Conservation (phyloP, 2,113 vertebrate genomes). For the Lota lota region DNA sequence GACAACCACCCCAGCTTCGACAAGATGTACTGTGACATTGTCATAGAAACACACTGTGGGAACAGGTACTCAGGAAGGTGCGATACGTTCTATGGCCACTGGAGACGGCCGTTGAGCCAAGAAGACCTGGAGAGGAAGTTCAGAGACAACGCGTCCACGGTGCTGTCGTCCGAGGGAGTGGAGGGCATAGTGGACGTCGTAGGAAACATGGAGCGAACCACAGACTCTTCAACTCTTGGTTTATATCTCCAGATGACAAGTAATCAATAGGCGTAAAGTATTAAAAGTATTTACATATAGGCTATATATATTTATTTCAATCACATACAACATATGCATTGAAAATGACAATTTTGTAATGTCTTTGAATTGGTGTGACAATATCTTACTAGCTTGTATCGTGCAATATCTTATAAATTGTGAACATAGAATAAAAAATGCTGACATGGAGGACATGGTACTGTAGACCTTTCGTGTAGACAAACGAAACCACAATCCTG, state of each 20-base stretch:
- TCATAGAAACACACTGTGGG: constrained; percentile 59
- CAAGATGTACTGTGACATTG: constrained; percentile 81
- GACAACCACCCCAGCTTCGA: constrained; percentile 87
- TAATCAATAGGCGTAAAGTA: neutral
- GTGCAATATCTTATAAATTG: neutral
- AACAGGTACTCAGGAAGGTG: constrained; percentile 51
- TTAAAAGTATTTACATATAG: too few relatives aligned
- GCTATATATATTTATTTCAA: too few relatives aligned
- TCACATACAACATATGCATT: neutral
- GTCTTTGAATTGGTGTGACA: neutral
- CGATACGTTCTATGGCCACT: constrained; percentile 89
- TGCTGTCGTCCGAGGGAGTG: constrained; percentile 63
- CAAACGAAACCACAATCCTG: neutral
- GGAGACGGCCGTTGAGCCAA: constrained; percentile 86
- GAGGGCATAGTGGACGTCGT: constrained; percentile 75
- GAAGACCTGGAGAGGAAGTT: constrained; percentile 84
- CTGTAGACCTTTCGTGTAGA: neutral
- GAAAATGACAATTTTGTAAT: neutral
- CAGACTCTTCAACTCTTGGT: constrained; percentile 71
- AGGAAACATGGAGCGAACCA: constrained; percentile 74
- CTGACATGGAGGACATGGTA: neutral
- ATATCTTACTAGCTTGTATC: neutral
- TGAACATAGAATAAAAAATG: neutral
- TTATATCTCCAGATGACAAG: constrained; percentile 70
- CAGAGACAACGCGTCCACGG: constrained; percentile 65